Percentiles rank a stretch among this genome's conserved stretches.
Conservation (phyloP, 1,140 invertebrate genomes). For the Drosophila melanica region DNA sequence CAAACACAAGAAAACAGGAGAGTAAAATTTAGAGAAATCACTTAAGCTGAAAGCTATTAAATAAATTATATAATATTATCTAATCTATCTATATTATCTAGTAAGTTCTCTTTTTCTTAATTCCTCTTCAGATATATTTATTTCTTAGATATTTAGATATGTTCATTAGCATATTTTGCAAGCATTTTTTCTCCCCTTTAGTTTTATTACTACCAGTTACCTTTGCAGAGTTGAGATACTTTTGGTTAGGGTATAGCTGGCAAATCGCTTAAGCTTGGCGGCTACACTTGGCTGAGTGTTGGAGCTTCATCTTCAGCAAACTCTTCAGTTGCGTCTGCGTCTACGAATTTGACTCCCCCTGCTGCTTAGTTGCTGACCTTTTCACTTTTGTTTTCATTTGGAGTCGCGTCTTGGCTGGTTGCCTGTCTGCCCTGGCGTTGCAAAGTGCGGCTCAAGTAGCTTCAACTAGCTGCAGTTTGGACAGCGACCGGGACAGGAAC, state of each 20-base stretch:
- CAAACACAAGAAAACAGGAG: no score
- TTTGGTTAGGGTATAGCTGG: conserved; percentile 43
- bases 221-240: background rate
- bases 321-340: conserved; percentile 16
- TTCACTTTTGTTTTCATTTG: conserved; percentile 81
- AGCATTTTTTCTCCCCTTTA: background rate
- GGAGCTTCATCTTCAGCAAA: conserved; percentile 33
- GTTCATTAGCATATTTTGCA: no score
- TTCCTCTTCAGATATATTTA: no score
- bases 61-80: no score
- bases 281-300: conserved; percentile 74
- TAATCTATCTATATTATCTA: no score
- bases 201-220: background rate
- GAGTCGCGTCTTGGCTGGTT: conserved; percentile 52
- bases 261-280: conserved; percentile 68
- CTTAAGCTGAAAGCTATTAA: no score
- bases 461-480: conserved; percentile 46
- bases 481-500: background rate
- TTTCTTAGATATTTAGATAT: no score
- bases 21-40: no score
- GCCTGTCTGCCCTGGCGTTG: conserved; percentile 44
- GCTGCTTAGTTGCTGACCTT: conserved; percentile 69
- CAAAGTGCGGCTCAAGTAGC: conserved; percentile 51
- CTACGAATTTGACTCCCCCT: conserved; percentile 24
- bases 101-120: no score